A percentile compares a stretch with the other conserved stretches of the same genome.
phyloP scores from a whole-genome alignment of 2,888 invertebrate genomes.

The Phania funesta region DNA sequence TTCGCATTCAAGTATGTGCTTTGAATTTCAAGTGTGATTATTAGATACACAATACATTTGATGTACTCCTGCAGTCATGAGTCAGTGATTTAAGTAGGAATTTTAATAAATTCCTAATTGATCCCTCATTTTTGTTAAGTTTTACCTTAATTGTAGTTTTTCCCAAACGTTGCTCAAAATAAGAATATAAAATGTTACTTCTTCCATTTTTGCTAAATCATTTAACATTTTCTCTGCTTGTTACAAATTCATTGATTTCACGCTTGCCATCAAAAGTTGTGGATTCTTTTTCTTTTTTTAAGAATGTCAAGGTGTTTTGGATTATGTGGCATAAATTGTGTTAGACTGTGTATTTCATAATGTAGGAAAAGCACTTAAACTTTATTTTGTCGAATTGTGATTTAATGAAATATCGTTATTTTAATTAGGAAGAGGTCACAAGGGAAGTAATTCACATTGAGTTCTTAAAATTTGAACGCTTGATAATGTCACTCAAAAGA shows the following conservation, averaged over 20 bases:
- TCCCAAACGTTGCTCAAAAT: too few species aligned
- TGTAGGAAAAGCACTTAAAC: constrained; percentile 14
- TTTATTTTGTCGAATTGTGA: constrained; percentile 2
- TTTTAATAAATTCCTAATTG: constrained; percentile 3
- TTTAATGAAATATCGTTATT: constrained; percentile 1
- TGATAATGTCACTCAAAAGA: too few species aligned
- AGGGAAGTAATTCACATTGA: not conserved
- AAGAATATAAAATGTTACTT: too few species aligned
- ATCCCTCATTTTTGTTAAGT: not conserved
- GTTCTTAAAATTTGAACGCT: too few species aligned
- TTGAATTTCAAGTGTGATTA: not conserved
- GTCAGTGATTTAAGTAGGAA: constrained; percentile 41
- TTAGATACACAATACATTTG: not conserved
- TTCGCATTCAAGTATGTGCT: not conserved
- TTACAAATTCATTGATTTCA: constrained; percentile 25
- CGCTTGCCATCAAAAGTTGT: constrained; percentile 40
- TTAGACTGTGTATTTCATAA: not conserved
- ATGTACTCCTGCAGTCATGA: constrained; percentile 18
- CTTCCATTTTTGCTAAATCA: constrained; percentile 18
- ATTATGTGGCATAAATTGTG: not conserved
- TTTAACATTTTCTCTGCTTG: constrained; percentile 9
- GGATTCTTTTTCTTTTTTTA: not conserved
- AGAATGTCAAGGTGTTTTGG: constrained; percentile 23
- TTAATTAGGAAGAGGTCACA: constrained; percentile 1
- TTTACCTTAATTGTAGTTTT: too few species aligned